Evolutionary conservation across 1,140 invertebrate species (phyloP).

Genomic region (Calliopsis andreniformis): DNA sequence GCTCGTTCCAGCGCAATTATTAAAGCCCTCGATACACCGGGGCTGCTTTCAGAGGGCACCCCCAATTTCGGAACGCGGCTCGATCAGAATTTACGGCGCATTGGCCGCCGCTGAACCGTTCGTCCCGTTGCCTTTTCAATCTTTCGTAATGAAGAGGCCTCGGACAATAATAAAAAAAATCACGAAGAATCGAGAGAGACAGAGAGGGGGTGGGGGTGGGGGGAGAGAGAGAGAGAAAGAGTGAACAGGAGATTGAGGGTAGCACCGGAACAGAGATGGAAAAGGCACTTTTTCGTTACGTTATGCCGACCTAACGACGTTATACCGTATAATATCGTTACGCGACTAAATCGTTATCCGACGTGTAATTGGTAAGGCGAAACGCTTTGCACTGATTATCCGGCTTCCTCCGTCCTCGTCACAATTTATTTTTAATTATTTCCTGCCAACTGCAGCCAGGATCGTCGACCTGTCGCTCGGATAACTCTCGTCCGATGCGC

Average conservation of each 20-base stretch:
- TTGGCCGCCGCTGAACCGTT: conserved; percentile 51
- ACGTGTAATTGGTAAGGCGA: conserved; percentile 62
- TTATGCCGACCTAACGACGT: conserved; percentile 52
- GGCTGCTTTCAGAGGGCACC: conserved; percentile 18
- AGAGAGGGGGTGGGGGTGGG: neutral
- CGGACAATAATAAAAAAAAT: conserved; percentile 44
- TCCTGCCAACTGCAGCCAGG: conserved; percentile 50
- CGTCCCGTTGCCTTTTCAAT: conserved; percentile 56
- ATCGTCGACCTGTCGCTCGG: conserved; percentile 52
- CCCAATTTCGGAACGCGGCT: conserved; percentile 19
- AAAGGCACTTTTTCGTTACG: conserved; percentile 39
- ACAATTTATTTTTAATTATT: conserved; percentile 67
- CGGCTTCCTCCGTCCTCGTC: conserved; percentile 4
- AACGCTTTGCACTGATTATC: conserved; percentile 63
- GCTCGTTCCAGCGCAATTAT: conserved; percentile 35
- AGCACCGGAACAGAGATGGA: conserved; percentile 17
- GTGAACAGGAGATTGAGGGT: neutral
- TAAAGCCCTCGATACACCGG: conserved; percentile 33
- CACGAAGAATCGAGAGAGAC: conserved; percentile 7
- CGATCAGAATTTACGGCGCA: conserved; percentile 42
- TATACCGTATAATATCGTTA: conserved; percentile 61
- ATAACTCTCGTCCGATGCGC: conserved; percentile 53
- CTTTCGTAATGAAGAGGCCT: conserved; percentile 58
- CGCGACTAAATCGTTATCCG: conserved; percentile 46
- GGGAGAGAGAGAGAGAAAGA: neutral